These are phyloP conservation scores for Formica aserva DNA, from an alignment of 2,888 invertebrate genomes.

Conservation along the genomic window DNA sequence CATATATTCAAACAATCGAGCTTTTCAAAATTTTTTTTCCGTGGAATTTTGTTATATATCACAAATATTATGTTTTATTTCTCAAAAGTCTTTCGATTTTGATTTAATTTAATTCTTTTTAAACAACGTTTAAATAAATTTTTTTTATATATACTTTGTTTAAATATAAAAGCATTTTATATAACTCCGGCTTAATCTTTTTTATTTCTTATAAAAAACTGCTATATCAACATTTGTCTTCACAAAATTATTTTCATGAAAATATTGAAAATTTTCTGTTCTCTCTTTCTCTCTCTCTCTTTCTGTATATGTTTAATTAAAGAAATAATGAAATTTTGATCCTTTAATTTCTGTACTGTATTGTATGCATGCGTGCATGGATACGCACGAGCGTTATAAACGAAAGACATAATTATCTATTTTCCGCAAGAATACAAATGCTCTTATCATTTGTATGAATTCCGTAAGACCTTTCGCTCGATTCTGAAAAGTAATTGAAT, in stretches of 20 bases:
- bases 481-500: slow-evolving; percentile 31
- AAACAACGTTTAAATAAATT: not conserved
- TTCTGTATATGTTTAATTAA: not conserved
- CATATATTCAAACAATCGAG: not conserved
- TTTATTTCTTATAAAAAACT: not conserved
- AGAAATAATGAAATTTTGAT: not conserved
- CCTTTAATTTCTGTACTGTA: not conserved
- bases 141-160: not conserved
- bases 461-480: not conserved
- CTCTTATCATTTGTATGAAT: not conserved
- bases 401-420: not conserved
- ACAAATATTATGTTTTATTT: not conserved
- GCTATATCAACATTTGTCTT: not conserved
- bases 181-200: not conserved
- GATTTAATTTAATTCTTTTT: not conserved
- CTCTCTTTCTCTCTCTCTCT: not conserved
- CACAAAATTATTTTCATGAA: not conserved
- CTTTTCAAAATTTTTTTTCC: not conserved
- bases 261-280: not conserved
- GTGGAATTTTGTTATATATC: not conserved
- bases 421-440: not conserved
- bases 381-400: not conserved
- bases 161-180: not conserved
- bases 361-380: too few relatives aligned
- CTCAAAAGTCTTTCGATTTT: not conserved